Evolutionary conservation across 2,113 vertebrate genomes (phyloP), one percentile per base, ranked within the genome.

Genomic region (Lutjanus erythropterus): DNA sequence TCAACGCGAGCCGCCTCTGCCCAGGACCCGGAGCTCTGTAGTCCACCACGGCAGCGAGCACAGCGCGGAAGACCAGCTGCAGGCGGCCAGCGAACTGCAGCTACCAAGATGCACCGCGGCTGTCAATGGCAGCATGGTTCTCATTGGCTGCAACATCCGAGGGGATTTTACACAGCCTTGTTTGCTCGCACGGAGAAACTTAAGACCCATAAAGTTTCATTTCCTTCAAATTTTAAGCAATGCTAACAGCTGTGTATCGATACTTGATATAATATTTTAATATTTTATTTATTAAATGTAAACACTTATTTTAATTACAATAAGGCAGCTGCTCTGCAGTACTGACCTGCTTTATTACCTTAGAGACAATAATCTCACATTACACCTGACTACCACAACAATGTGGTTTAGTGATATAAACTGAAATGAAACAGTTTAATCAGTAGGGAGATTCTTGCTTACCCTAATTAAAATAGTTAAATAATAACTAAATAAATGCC

Each of bases 21-120:
- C 73, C 87, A 23, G 66, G 75, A 88, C 81, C 71, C 78, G 59
- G 75, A 80, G 91, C 90, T 75, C 27, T 94, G 95, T 95, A 95
- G 95, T 95, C 87, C 87, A 15, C 3, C 46, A 15, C 53, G 0
- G 71, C 56, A 0, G 64, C 11, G 35, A 21, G 41, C 8, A 41
- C 67, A 18, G 16, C 9, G 46, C 25, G 2, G 37, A 23, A 3
- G 8, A 47, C 31, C 16, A 64, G 41, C 44, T 39, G 19, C 8
- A 4, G 10, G 44, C 14, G 11, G 1, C 6, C 0, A 0, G 0
- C 0, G 2, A 74, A 97, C 95, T 95, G 94, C 96, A 89, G 64
- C 46, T 88, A 83, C 96, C 96, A 87, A 29, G 47, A 86, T 86
- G 81, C 94, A 80, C 39, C 16, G 15, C 69, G 87, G 82, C 77